These are phyloP conservation scores for Plutella xylostella DNA, from an alignment of 2,888 invertebrate genomes.

Conservation along the genomic window DNA sequence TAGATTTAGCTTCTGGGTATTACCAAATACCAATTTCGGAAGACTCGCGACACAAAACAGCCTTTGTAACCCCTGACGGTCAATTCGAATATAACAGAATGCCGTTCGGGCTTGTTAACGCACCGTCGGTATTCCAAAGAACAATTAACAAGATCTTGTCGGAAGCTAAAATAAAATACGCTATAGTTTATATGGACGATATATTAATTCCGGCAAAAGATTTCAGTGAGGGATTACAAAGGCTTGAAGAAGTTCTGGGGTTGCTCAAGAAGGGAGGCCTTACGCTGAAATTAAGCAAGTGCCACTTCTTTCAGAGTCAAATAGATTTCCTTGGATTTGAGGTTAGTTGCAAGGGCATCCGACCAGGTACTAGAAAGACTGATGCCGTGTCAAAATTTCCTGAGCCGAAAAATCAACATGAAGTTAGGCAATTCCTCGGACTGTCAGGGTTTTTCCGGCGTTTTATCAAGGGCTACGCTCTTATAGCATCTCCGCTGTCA, in stretches of 20 bases:
- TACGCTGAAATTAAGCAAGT: constrained; percentile 24
- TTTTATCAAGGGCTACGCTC: constrained; percentile 23
- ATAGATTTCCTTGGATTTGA: constrained; percentile 25
- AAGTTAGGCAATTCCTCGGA: constrained; percentile 24
- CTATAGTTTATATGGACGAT: constrained; percentile 4
- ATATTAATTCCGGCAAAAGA: background rate
- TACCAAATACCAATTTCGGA: too few relatives aligned
- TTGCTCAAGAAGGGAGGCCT: constrained; percentile 21
- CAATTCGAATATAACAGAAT: constrained; percentile 10
- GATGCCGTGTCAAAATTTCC: constrained; percentile 18
- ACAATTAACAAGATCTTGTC: constrained; percentile 11
- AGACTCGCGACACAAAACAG: too few relatives aligned
- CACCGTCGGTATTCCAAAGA: constrained; percentile 5
- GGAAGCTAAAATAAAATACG: constrained; percentile 10
- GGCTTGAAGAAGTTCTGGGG: background rate
- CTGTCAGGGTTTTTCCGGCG: too few relatives aligned
- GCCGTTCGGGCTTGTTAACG: too few relatives aligned
- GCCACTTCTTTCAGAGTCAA: constrained; percentile 19
- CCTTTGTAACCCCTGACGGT: too few relatives aligned
- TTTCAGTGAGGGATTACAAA: background rate
- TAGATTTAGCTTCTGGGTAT: constrained; percentile 12
- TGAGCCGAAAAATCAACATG: constrained; percentile 19
- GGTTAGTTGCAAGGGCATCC: constrained; percentile 17
- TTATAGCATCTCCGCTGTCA: constrained; percentile 22
- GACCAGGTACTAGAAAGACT: constrained; percentile 18